Base-by-base conservation (phyloP, 1,140 invertebrate genomes). In the Eriosoma lanigerum region DNA sequence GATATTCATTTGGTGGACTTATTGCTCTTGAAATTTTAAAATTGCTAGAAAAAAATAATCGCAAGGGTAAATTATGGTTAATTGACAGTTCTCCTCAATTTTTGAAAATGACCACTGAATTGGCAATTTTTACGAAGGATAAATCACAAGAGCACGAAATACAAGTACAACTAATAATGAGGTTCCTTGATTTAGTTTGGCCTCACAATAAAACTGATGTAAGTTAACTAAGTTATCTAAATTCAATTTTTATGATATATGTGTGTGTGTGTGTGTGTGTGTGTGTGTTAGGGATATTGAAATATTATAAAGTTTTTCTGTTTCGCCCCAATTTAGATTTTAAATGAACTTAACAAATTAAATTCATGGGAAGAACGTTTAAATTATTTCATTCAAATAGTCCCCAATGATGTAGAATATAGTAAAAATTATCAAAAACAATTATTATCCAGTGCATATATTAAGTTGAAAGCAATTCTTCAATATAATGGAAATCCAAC, bases 1-100 rank as follows among this genome's bases (percentile, higher is more conserved):
- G 89, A 8, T 91, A 92, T 85, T 92, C 90, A n/a, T 92, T 88
- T 83, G 91, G 91, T 54, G 85, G 87, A n/a, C 83, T 89, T 17
- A 83, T 91, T 10, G 87, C 88, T 3, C 76, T 92, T 8, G 88
- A 90, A 83, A 78, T 91, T 6, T 88, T 88, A 3, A 82, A 84
- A 3, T 81, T 87, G 48, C 84, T 92, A 38, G 91, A 92, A 86
- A 86, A 84, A 32, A 84, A 88, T 83, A 90, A 90, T 82, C 86
- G 85, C 62, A 84, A 82, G 6, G 84, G 83, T 46, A 82, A 83
- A 52, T 15, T 88, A 29, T 81, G 86, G 19, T 82, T 88, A 0
- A 83, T 88, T 48, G 88, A 88, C 60, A 86, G 86, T 46, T 83
- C 83, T 8, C 87, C 87, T 19, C 83, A 86, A 15, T 81, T 86